Evolutionary conservation across 2,797 vertebrate species (phyloP), one percentile per base, ranked within the genome.

Genomic region (Propithecus perrieri): DNA sequence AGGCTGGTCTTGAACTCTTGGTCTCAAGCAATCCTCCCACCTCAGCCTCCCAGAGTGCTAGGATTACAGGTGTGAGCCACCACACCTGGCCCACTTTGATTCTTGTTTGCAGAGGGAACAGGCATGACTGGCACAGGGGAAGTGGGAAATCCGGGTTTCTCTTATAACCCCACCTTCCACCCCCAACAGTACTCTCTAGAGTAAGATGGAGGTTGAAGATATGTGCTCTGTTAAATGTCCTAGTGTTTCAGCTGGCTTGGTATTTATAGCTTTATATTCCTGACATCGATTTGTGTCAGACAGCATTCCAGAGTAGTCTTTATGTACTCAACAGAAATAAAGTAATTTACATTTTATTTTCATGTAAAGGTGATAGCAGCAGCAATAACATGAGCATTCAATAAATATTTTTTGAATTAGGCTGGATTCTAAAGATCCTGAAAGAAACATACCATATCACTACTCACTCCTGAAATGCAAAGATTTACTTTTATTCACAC

Each of bases 321-420:
- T 48, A 67, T 85, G 20, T 57, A 67, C 17, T 61, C 80, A 41
- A 87, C 0, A 74, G 65, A 84, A 57, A 72, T 53, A 89, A 85
- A 84, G 26, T 46, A 24, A 84, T 57, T 91, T 53, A 78, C 48
- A 85, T 69, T 93, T 97, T 67, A 90, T 88, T 96, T 96, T 89
- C 65, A 88, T 13, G 12, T 61, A 90, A 79, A 91, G n/a, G 41
- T 75, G 35, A 88, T 18, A 81, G 17, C 17, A 55, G n/a, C 50
- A 76, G 74, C 38, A 72, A 46, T 63, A 57, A 71, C 59, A 93
- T 2, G 4, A 18, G 5, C 22, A 79, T 48, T 85, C 61, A 43
- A 35, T 17, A 26, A 61, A 18, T 22, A 24, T 1, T n/a, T 91
- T 89, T 0, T 41, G 14, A 69, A 81, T 78, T 30, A 80, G 24